These are phyloP conservation scores for Ophioninae sp. DNA, from an alignment of 2,888 invertebrate genomes.

Conservation along the genomic window DNA sequence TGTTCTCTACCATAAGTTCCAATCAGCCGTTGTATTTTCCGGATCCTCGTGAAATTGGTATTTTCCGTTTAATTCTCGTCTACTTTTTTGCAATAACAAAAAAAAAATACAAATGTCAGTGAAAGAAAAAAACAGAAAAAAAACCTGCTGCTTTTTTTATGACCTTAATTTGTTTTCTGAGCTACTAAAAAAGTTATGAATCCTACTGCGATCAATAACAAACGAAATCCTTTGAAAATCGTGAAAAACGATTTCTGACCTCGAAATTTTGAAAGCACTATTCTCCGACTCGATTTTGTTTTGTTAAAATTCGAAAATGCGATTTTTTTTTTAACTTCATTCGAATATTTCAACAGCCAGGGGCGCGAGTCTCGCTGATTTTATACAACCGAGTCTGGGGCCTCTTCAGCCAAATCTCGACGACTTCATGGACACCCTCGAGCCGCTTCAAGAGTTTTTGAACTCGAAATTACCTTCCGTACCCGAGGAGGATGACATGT, in stretches of 20 bases:
- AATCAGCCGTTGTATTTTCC: conserved; percentile 97
- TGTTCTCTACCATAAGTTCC: conserved; percentile 92
- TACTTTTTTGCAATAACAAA: too few relatives aligned
- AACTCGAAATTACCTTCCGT: conserved; percentile 84
- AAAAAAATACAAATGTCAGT: too few relatives aligned
- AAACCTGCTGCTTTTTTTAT: too few relatives aligned
- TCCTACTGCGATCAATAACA: too few relatives aligned
- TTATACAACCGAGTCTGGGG: conserved; percentile 98
- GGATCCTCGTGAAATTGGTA: conserved; percentile 97
- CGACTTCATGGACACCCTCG: conserved; percentile 95
- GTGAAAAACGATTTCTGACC: too few relatives aligned
- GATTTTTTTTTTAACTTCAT: not conserved
- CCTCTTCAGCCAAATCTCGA: conserved; percentile 98
- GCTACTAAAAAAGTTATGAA: too few relatives aligned
- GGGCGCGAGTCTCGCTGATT: conserved; percentile 94
- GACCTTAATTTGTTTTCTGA: too few relatives aligned
- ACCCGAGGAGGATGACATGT: conserved; percentile 83
- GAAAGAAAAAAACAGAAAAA: too few relatives aligned
- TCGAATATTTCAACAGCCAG: conserved; percentile 83
- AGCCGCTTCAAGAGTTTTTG: conserved; percentile 88
- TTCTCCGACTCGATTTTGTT: too few relatives aligned
- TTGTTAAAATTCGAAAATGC: too few relatives aligned
- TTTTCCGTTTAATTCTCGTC: conserved; percentile 67
- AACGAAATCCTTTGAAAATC: too few relatives aligned
- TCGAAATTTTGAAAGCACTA: too few relatives aligned